Conservation (phyloP, 2,113 vertebrate species). For the Etheostoma spectabile region DNA sequence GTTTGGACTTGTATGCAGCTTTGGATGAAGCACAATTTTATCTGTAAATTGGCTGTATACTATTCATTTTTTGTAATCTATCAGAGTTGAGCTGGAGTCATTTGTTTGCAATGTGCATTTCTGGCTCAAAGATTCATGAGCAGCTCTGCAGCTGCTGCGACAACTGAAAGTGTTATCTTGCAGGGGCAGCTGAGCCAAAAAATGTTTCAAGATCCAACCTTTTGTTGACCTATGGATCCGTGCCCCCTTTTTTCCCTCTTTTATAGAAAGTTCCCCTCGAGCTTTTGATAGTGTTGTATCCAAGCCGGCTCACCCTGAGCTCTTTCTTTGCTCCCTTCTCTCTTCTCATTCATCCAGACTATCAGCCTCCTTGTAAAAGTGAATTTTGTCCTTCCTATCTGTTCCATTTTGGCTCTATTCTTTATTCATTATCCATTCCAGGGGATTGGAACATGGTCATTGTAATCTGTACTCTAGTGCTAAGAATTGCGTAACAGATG, state of each 20-base stretch:
- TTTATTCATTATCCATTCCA: constrained; percentile 66
- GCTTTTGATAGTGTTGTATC: constrained; percentile 36
- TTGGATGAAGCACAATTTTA: not conserved
- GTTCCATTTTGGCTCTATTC: constrained; percentile 63
- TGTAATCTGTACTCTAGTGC: constrained; percentile 63
- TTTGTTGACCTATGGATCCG: constrained; percentile 61
- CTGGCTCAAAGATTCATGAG: constrained; percentile 55
- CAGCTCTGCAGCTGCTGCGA: constrained; percentile 42
- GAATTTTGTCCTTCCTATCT: constrained; percentile 67
- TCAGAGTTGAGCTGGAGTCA: constrained; percentile 5
- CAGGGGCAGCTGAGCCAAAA: constrained; percentile 30
- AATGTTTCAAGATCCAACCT: constrained; percentile 42
- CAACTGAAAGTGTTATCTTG: constrained; percentile 43
- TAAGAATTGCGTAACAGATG: constrained; percentile 71
- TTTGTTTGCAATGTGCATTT: constrained; percentile 49
- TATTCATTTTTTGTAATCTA: not conserved
- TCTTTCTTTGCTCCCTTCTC: constrained; percentile 14
- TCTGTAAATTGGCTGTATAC: not conserved
- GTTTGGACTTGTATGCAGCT: not conserved
- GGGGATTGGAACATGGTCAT: constrained; percentile 65
- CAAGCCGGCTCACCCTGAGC: constrained; percentile 15
- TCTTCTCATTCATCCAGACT: constrained; percentile 38
- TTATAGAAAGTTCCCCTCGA: constrained; percentile 30
- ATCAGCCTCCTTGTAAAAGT: constrained; percentile 44
- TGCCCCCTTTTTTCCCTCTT: constrained; percentile 31